Conservation (phyloP, 2,797 vertebrate species). For the Chelidonichthys spinosus region DNA sequence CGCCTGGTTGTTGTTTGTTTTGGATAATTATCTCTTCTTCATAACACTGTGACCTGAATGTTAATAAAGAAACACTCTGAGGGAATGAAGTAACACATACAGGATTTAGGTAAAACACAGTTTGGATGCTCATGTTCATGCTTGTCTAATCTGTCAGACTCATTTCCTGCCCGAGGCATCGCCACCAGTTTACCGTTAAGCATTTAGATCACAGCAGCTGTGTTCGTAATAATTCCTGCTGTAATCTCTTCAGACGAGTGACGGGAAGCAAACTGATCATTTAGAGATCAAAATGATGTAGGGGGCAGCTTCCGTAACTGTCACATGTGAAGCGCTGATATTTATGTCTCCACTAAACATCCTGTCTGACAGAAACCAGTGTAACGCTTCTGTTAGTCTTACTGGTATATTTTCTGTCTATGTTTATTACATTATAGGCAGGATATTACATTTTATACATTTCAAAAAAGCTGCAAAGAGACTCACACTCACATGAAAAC, state of each 20-base stretch:
- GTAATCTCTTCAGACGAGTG: neutral
- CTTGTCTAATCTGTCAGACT: constrained; percentile 2
- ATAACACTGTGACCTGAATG: constrained; percentile 14
- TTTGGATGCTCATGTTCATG: neutral
- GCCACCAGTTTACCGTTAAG: constrained; percentile 1
- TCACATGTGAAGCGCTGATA: neutral
- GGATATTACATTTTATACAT: too few relatives aligned
- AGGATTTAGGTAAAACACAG: neutral
- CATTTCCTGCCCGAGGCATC: constrained; percentile 26
- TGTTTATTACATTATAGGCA: too few relatives aligned
- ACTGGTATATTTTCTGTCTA: too few relatives aligned
- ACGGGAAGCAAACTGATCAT: neutral
- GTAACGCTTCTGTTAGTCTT: too few relatives aligned
- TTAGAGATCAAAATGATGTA: neutral
- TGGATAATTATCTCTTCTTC: constrained; percentile 14
- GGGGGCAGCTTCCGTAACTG: neutral
- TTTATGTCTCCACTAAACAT: neutral
- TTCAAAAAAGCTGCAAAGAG: too few relatives aligned
- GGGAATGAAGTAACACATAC: neutral
- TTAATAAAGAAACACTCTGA: neutral
- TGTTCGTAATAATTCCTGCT: constrained; percentile 1
- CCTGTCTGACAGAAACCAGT: too few relatives aligned
- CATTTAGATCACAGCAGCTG: neutral
- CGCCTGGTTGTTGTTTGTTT: constrained; percentile 5
- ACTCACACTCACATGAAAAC: too few relatives aligned